phyloP scores from a whole-genome alignment of 2,797 vertebrate species.

The Tokudaia muenninki region DNA sequence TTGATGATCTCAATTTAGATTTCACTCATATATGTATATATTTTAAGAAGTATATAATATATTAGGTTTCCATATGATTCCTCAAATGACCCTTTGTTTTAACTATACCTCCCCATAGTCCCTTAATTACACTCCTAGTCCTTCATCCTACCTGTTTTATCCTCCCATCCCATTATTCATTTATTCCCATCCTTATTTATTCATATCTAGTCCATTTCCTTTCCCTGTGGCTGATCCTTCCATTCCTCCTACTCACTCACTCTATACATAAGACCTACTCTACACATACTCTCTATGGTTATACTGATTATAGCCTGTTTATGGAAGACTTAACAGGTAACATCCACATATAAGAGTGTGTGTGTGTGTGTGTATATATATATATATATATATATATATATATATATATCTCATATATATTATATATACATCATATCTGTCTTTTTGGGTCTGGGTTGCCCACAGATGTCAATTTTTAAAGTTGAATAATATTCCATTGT shows the following conservation, averaged over 20 bases:
- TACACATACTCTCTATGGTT: not conserved
- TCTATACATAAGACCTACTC: not conserved
- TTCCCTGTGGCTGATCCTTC: not conserved
- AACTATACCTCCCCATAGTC: not conserved
- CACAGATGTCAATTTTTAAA: not conserved
- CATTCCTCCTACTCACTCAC: not conserved
- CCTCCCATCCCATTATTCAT: not conserved
- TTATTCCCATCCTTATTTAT: not conserved
- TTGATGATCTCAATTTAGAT: not conserved
- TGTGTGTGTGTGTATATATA: no score
- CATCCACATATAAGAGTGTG: not conserved
- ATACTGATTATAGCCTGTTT: not conserved
- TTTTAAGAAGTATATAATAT: not conserved
- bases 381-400: no score
- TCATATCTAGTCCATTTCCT: not conserved
- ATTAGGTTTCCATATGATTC: not conserved
- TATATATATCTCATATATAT: no score
- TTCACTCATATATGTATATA: not conserved
- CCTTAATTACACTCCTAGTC: not conserved
- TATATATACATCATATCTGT: not conserved
- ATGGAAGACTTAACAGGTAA: not conserved
- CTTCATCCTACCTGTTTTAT: not conserved
- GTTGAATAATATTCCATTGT: not conserved
- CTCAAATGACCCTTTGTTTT: not conserved
- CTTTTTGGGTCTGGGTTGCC: not conserved